phyloP scores from a whole-genome alignment of 2,888 invertebrate species.

The Parasteatoda lunata region DNA sequence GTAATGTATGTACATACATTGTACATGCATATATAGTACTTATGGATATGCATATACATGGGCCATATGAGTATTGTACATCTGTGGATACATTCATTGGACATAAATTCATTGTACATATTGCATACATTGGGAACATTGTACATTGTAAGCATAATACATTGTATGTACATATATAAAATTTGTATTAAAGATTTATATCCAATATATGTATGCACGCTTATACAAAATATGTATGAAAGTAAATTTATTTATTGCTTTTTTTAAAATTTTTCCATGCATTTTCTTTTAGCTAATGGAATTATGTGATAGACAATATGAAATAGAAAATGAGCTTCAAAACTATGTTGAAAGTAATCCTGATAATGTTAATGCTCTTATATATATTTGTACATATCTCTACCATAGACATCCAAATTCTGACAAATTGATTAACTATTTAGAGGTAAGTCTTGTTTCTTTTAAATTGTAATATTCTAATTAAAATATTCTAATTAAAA shows the following conservation, averaged over 20 bases:
- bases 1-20: no score
- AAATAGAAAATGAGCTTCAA: constrained; percentile 30
- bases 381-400: constrained; percentile 45
- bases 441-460: constrained; percentile 21
- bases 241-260: neutral
- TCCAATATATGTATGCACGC: neutral
- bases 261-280: neutral
- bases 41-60: no score
- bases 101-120: no score
- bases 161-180: no score
- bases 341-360: constrained; percentile 40
- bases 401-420: constrained; percentile 18
- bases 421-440: constrained; percentile 12
- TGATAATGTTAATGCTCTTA: constrained; percentile 40
- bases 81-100: no score
- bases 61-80: no score
- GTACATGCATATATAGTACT: no score
- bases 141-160: no score
- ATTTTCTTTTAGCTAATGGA: constrained; percentile 26
- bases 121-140: no score
- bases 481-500: no score
- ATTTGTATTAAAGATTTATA: neutral
- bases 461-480: neutral
- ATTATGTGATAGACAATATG: constrained; percentile 14
- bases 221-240: neutral